Percentiles rank a stretch among this genome's conserved stretches.
Evolutionary conservation across 2,113 vertebrate genomes (phyloP).

Genomic region (Passer domesticus): DNA sequence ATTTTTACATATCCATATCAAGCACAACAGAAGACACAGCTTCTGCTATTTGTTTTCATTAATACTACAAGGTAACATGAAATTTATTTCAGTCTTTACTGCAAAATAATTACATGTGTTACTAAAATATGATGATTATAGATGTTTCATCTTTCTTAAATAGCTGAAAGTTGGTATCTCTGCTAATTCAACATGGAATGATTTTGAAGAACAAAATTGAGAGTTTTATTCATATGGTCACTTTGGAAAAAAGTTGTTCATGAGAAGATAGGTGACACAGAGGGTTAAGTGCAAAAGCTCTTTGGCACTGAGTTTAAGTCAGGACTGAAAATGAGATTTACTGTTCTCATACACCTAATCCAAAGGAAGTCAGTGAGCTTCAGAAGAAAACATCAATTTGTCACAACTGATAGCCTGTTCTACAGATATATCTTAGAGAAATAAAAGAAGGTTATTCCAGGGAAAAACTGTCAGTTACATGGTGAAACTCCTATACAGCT

Average conservation of each 20-base stretch:
- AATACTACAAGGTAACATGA: background rate
- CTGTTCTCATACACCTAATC: conserved; percentile 31
- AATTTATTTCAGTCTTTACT: background rate
- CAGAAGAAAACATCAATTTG: conserved; percentile 21
- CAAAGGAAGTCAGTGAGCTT: background rate
- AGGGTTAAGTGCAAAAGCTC: background rate
- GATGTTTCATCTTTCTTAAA: background rate
- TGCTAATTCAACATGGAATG: background rate
- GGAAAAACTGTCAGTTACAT: background rate
- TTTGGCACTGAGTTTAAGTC: background rate
- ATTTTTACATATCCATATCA: background rate
- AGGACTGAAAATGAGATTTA: conserved; percentile 42
- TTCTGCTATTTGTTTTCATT: background rate
- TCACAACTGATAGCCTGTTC: background rate
- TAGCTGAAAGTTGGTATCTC: background rate
- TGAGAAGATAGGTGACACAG: background rate
- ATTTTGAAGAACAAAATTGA: background rate
- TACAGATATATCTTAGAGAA: background rate
- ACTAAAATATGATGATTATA: background rate
- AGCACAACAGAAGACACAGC: background rate
- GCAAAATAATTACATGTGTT: background rate
- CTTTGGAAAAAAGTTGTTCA: background rate
- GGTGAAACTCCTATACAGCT: background rate
- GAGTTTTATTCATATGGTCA: background rate
- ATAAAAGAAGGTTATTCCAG: background rate